Conservation (phyloP, 2,113 vertebrate genomes). For the Malaclemys terrapin region DNA sequence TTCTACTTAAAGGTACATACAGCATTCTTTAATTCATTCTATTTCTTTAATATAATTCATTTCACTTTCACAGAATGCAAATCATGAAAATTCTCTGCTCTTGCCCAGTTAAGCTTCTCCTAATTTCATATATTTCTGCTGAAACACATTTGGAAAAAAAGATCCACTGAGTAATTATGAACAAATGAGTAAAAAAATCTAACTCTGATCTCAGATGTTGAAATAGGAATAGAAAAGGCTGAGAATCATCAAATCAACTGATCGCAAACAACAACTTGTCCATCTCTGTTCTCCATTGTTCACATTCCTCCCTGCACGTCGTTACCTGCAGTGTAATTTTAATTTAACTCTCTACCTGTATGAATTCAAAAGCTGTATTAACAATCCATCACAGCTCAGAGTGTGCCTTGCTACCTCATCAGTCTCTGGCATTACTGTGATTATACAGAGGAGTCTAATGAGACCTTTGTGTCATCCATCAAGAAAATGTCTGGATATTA, state of each 20-base stretch:
- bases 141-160: conserved; percentile 21
- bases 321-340: background rate
- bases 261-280: background rate
- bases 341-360: background rate
- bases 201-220: background rate
- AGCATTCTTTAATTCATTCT: too few species aligned
- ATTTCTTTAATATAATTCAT: too few species aligned
- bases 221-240: background rate
- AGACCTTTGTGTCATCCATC: background rate
- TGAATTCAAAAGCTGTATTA: fast-evolving
- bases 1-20: too few species aligned
- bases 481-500: background rate
- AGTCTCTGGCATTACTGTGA: background rate
- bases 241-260: background rate
- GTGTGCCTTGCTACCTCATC: background rate
- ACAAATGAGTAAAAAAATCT: conserved; percentile 19
- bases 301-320: background rate
- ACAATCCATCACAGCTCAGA: background rate
- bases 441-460: background rate
- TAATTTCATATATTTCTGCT: background rate
- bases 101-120: background rate
- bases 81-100: background rate
- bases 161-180: background rate
- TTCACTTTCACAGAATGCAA: background rate
- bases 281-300: background rate